Percentiles rank a stretch among this genome's conserved stretches.
These are phyloP conservation scores for Heliconius aoede DNA, from an alignment of 2,888 invertebrate genomes.

Conservation along the genomic window DNA sequence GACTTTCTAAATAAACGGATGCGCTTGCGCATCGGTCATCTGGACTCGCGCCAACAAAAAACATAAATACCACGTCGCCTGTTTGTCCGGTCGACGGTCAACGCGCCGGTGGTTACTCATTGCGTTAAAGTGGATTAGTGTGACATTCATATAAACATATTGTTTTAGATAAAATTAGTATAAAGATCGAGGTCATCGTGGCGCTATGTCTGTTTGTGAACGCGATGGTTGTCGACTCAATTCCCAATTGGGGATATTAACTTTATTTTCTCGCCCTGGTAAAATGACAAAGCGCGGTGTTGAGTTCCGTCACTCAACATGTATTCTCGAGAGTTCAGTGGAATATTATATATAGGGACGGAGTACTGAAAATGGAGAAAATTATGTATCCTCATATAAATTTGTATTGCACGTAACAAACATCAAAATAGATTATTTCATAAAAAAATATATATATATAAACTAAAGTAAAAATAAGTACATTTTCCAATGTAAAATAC, in stretches of 20 bases:
- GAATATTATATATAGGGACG: too few relatives aligned
- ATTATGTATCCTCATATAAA: too few relatives aligned
- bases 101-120: conserved; percentile 53
- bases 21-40: conserved; percentile 47
- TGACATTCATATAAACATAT: not conserved
- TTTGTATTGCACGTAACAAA: not conserved
- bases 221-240: too few relatives aligned
- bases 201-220: too few relatives aligned
- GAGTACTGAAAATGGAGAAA: too few relatives aligned
- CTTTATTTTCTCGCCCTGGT: not conserved
- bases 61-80: conserved; percentile 49
- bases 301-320: not conserved
- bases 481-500: conserved; percentile 22
- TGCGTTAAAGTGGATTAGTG: conserved; percentile 24
- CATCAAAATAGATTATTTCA: not conserved
- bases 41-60: conserved; percentile 49
- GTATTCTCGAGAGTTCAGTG: too few relatives aligned
- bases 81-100: conserved; percentile 52
- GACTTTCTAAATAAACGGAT: conserved; percentile 46
- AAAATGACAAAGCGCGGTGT: not conserved
- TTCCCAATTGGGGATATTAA: not conserved
- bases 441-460: not conserved
- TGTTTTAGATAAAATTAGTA: not conserved
- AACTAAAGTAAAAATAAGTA: not conserved
- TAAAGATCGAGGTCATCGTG: not conserved